A percentile compares a stretch with the other conserved stretches of the same genome.
Conservation (phyloP, 2,797 vertebrate species). For the Trichosurus vulpecula region DNA sequence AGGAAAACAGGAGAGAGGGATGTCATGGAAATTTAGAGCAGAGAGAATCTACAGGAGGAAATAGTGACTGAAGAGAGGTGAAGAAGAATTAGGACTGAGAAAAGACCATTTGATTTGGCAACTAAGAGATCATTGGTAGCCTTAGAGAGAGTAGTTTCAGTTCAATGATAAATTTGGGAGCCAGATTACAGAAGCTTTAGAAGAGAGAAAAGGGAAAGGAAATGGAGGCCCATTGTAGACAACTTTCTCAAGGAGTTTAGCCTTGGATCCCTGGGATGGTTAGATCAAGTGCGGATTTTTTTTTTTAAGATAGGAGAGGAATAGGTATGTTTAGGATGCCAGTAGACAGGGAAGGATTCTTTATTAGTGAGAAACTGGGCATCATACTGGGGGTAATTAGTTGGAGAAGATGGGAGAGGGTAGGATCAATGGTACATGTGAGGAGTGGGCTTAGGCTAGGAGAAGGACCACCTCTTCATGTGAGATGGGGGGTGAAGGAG, state of each 20-base stretch:
- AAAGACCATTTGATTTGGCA: background rate
- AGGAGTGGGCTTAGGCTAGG: background rate
- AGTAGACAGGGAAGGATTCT: background rate
- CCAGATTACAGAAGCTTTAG: background rate
- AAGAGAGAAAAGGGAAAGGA: background rate
- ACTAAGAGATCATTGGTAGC: background rate
- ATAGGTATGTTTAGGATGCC: background rate
- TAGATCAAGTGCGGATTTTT: background rate
- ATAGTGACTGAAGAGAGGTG: background rate
- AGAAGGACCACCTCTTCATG: background rate
- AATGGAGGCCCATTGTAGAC: background rate
- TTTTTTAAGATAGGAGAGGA: background rate
- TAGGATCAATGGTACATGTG: background rate
- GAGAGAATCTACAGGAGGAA: background rate
- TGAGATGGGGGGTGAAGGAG: background rate
- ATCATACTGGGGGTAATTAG: background rate
- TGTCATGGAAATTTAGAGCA: background rate
- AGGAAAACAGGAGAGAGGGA: background rate
- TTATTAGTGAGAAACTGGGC: background rate
- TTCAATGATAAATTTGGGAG: background rate
- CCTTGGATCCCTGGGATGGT: background rate
- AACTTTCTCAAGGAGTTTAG: background rate
- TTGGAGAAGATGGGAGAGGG: background rate
- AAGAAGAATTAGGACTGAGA: background rate
- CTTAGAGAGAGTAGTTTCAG: background rate